Evolutionary conservation across 2,113 vertebrate genomes (phyloP).

Genomic region (Oncorhynchus masou): DNA sequence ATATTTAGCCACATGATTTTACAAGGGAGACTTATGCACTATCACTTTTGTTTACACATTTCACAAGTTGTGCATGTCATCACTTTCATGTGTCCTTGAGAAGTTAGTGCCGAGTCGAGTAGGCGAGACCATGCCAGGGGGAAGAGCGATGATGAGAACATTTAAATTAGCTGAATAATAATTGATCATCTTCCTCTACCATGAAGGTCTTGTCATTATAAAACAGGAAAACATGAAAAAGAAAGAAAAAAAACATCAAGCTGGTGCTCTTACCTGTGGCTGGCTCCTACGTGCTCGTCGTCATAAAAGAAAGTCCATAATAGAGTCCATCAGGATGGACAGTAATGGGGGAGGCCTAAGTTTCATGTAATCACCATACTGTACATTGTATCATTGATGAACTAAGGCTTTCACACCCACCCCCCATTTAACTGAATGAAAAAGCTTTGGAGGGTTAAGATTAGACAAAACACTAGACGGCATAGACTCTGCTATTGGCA

Average conservation of each 20-base stretch:
- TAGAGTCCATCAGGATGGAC: no score
- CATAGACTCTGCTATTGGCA: conserved; percentile 59
- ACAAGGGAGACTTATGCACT: conserved; percentile 4
- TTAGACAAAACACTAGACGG: conserved; percentile 38
- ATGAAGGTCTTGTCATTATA: conserved; percentile 62
- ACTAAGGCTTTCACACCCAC: neutral
- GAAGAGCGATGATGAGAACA: conserved; percentile 51
- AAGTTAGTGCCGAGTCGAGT: conserved; percentile 48
- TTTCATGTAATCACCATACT: no score
- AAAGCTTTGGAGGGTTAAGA: conserved; percentile 12
- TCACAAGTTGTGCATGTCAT: conserved; percentile 29
- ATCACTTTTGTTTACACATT: conserved; percentile 53
- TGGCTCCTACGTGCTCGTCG: no score
- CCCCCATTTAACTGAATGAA: conserved; percentile 32
- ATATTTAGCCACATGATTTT: no score
- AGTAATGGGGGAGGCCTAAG: no score
- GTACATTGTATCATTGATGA: neutral
- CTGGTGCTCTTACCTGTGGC: no score
- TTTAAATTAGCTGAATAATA: conserved; percentile 74
- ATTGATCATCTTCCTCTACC: conserved; percentile 71
- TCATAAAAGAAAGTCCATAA: no score
- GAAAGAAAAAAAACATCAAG: conserved; percentile 47
- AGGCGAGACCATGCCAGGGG: conserved; percentile 15
- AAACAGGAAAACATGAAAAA: conserved; percentile 4
- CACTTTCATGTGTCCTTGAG: conserved; percentile 64